phyloP scores from a whole-genome alignment of 1,140 invertebrate genomes.

The Cotesia chilonis region DNA sequence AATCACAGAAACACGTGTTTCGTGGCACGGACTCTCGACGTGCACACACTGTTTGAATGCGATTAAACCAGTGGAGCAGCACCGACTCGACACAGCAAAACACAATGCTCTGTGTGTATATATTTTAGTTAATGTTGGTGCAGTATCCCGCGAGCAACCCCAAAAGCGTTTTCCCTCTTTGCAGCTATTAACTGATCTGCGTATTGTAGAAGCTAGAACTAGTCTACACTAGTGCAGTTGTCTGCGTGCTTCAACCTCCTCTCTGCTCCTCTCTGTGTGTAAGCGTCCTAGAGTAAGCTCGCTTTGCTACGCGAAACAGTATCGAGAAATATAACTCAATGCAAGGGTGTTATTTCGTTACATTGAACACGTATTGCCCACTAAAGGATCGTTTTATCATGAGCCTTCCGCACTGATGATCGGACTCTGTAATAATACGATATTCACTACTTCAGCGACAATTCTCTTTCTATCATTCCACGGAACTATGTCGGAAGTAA shows the following conservation, averaged over 20 bases:
- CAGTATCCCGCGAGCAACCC: neutral
- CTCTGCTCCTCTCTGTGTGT: too few relatives aligned
- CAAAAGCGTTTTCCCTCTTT: conserved; percentile 22
- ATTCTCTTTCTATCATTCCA: too few relatives aligned
- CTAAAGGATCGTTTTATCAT: conserved; percentile 52
- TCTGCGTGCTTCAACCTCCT: too few relatives aligned
- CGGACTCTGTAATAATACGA: neutral
- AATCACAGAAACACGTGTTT: conserved; percentile 54
- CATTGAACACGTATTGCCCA: conserved; percentile 38
- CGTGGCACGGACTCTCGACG: conserved; percentile 28
- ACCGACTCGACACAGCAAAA: conserved; percentile 21
- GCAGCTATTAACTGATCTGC: conserved; percentile 7
- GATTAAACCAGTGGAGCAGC: conserved; percentile 46
- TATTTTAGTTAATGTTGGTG: too few relatives aligned
- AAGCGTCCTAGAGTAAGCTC: neutral
- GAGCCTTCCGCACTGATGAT: conserved; percentile 44
- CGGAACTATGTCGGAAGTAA: too few relatives aligned
- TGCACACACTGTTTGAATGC: conserved; percentile 45
- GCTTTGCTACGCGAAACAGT: too few relatives aligned
- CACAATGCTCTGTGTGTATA: too few relatives aligned
- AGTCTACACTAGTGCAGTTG: neutral
- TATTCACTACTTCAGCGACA: too few relatives aligned
- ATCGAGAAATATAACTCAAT: conserved; percentile 23
- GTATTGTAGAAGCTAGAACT: neutral
- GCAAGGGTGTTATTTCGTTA: conserved; percentile 49